Conservation (phyloP, 2,797 vertebrate species). For the Dicrostonyx torquatus region DNA sequence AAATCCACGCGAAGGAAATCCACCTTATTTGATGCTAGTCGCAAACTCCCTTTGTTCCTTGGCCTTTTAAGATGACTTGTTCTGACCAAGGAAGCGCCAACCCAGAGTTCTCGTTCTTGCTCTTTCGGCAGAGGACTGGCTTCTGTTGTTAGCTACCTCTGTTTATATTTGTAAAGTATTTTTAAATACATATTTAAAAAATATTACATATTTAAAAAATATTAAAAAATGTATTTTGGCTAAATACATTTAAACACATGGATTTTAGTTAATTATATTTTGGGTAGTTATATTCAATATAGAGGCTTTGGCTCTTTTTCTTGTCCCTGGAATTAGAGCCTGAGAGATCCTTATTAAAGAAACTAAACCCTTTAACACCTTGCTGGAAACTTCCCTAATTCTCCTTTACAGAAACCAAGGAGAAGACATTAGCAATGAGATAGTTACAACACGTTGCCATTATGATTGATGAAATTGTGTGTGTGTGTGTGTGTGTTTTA, state of each 20-base stretch:
- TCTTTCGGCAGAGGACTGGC: neutral
- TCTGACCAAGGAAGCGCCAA: neutral
- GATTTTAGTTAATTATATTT: neutral
- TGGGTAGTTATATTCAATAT: neutral
- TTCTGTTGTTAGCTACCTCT: neutral
- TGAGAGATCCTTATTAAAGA: neutral
- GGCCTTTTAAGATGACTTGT: neutral
- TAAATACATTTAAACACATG: neutral
- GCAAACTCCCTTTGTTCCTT: neutral
- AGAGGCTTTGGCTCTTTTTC: neutral
- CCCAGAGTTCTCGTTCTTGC: neutral
- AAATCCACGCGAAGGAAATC: neutral
- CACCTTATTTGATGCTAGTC: neutral
- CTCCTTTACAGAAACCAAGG: neutral
- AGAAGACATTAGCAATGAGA: neutral
- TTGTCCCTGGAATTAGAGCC: neutral
- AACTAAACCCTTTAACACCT: neutral
- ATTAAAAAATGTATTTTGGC: too few relatives aligned
- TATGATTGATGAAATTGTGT: neutral
- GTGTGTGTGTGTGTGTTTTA: too few relatives aligned
- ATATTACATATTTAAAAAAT: too few relatives aligned
- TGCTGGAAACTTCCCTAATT: neutral
- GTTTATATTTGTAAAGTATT: constrained; percentile 11
- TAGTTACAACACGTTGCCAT: constrained; percentile 9
- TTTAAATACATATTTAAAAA: neutral